Percentiles rank a stretch among this genome's conserved stretches.
These are phyloP conservation scores for Parambassis ranga DNA, from an alignment of 2,797 vertebrate genomes.

Conservation along the genomic window DNA sequence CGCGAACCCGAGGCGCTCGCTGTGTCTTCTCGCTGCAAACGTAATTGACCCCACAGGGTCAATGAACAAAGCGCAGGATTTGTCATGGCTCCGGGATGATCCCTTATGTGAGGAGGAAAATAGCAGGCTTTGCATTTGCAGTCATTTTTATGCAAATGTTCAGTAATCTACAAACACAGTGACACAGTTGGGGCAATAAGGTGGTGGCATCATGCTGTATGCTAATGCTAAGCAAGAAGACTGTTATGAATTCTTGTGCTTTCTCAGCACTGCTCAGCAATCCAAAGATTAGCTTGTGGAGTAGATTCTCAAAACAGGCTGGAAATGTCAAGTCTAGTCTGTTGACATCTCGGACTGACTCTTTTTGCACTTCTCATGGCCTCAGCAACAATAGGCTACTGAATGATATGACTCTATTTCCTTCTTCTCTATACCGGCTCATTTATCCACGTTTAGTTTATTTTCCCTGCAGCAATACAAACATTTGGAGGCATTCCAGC, in stretches of 20 bases:
- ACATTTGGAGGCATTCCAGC: constrained; percentile 28
- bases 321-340: constrained; percentile 31
- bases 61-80: constrained; percentile 64
- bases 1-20: constrained; percentile 45
- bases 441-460: background rate
- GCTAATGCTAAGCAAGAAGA: constrained; percentile 40
- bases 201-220: constrained; percentile 22
- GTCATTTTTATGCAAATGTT: constrained; percentile 63
- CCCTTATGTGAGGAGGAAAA: constrained; percentile 26
- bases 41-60: constrained; percentile 73
- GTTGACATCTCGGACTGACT: constrained; percentile 35
- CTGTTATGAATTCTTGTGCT: constrained; percentile 40
- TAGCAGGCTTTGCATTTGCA: constrained; percentile 42
- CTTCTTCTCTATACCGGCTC: background rate
- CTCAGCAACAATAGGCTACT: background rate
- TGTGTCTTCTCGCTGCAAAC: constrained; percentile 42
- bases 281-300: constrained; percentile 41
- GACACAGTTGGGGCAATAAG: constrained; percentile 37
- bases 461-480: constrained; percentile 4
- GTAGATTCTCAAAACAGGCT: constrained; percentile 19
- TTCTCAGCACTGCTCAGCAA: constrained; percentile 49
- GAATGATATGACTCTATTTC: background rate
- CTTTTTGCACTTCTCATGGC: background rate
- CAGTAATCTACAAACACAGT: constrained; percentile 51
- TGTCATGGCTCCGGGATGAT: constrained; percentile 43